Evolutionary conservation across 1,140 invertebrate genomes (phyloP).

Genomic region (Pseudomyrmex cubaensis): DNA sequence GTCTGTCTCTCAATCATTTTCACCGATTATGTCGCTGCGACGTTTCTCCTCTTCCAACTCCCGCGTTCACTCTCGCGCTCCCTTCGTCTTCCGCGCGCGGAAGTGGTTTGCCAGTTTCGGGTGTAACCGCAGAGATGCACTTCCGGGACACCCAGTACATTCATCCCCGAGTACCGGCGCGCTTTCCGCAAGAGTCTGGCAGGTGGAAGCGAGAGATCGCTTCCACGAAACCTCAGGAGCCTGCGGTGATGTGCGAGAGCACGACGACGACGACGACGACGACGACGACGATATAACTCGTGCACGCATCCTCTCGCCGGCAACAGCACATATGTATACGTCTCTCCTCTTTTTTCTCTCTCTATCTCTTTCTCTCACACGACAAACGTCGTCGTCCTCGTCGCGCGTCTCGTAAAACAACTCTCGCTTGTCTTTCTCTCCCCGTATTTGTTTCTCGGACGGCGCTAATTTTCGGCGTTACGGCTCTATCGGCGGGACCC

Average conservation of each 20-base stretch:
- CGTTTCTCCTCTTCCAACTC: too few relatives aligned
- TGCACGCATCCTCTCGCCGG: constrained; percentile 48
- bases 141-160: constrained; percentile 76
- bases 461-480: constrained; percentile 81
- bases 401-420: constrained; percentile 1
- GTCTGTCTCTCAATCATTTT: constrained; percentile 14
- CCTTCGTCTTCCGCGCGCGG: constrained; percentile 2
- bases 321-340: constrained; percentile 1
- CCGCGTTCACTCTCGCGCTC: neutral
- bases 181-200: constrained; percentile 71
- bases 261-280: constrained; percentile 48
- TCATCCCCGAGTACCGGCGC: constrained; percentile 9
- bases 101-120: constrained; percentile 45
- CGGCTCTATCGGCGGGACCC: constrained; percentile 76
- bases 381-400: neutral
- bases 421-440: constrained; percentile 1
- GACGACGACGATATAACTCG: constrained; percentile 51
- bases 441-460: constrained; percentile 77
- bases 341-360: constrained; percentile 20
- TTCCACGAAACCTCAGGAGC: constrained; percentile 79
- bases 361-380: constrained; percentile 21
- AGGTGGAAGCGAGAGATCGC: constrained; percentile 80
- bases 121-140: constrained; percentile 68
- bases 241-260: constrained; percentile 77
- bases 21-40: neutral